Percentiles rank a stretch among this genome's conserved stretches.
These are phyloP conservation scores for Reticulitermes lucifugus DNA, from an alignment of 2,888 invertebrate species.

Conservation along the genomic window DNA sequence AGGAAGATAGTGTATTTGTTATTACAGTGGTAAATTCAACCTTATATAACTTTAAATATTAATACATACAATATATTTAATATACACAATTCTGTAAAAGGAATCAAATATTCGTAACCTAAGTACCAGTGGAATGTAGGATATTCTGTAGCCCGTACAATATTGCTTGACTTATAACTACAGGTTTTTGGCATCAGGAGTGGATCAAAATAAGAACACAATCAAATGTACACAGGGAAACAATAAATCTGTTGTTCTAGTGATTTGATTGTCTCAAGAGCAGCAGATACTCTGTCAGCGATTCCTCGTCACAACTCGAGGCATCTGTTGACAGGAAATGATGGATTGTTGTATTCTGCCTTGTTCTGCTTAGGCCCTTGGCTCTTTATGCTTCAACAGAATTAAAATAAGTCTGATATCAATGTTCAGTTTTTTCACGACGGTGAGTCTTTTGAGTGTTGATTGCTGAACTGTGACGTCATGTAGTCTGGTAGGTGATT, in stretches of 20 bases:
- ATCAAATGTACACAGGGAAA: background rate
- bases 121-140: background rate
- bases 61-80: background rate
- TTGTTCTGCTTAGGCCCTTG: too few species aligned
- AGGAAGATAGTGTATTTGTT: background rate
- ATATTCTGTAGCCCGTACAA: background rate
- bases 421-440: too few species aligned
- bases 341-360: too few species aligned
- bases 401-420: too few species aligned
- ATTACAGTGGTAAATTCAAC: background rate
- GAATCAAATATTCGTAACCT: background rate
- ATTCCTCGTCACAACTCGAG: background rate
- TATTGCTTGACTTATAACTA: background rate
- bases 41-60: background rate
- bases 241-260: background rate
- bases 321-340: background rate
- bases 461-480: too few species aligned
- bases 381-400: too few species aligned
- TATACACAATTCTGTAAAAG: background rate
- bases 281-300: too few species aligned
- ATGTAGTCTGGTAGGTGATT: too few species aligned
- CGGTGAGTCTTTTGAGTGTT: too few species aligned
- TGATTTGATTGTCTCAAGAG: too few species aligned
- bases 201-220: background rate
- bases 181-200: background rate